Conservation (phyloP, 2,797 vertebrate species). For the Cercopithecus mitis region DNA sequence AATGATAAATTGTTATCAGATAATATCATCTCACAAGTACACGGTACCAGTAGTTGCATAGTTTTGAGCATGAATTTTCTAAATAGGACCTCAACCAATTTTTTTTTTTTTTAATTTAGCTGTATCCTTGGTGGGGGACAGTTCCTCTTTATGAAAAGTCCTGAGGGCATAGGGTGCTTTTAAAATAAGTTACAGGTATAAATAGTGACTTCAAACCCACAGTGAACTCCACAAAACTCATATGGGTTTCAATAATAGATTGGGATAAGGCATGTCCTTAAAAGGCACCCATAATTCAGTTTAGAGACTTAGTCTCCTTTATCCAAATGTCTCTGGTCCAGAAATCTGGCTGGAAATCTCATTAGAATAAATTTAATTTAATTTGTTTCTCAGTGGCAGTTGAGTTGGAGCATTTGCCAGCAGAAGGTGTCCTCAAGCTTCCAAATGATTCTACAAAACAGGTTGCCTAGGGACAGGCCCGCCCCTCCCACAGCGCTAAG, state of each 20-base stretch:
- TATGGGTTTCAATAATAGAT: neutral
- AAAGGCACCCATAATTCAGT: neutral
- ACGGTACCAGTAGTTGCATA: constrained; percentile 52
- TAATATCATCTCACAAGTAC: constrained; percentile 57
- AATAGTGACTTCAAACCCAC: neutral
- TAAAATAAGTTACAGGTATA: constrained; percentile 22
- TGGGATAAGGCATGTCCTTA: neutral
- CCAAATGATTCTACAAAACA: constrained; percentile 38
- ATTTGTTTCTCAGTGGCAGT: constrained; percentile 26
- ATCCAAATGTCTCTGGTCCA: constrained; percentile 14
- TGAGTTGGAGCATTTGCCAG: constrained; percentile 25
- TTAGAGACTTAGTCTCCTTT: constrained; percentile 37
- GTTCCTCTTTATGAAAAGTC: constrained; percentile 48
- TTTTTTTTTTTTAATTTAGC: neutral
- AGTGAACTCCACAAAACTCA: neutral
- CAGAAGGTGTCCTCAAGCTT: constrained; percentile 12
- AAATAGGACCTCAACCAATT: constrained; percentile 47
- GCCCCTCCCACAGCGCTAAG: neutral
- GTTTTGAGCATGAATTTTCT: constrained; percentile 63
- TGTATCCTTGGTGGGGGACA: neutral
- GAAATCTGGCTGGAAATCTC: constrained; percentile 51
- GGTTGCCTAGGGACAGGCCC: neutral
- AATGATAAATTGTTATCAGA: constrained; percentile 77
- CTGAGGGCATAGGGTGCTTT: neutral
- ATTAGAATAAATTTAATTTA: constrained; percentile 41